Evolutionary conservation across 2,797 vertebrate genomes (phyloP), one percentile per base, ranked within the genome.

Genomic region (Danio jaintianensis): DNA sequence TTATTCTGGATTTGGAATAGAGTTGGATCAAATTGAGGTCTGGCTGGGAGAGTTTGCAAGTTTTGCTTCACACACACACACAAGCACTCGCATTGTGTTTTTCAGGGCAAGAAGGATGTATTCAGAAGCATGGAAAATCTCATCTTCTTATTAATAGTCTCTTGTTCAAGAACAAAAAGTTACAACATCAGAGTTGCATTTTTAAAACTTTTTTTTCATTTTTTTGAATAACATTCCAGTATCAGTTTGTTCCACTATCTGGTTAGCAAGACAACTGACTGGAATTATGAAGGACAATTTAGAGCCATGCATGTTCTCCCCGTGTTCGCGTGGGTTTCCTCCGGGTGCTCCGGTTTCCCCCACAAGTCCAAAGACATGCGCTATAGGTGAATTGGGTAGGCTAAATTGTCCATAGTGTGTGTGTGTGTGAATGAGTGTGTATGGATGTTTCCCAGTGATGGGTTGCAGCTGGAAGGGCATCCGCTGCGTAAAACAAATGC

Each of bases 121-220:
- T 66, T 68, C 18, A 83, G 58, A 70, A 68, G 66, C 20, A 81
- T 74, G 68, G 83, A 83, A 83, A 81, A 67, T 61, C 5, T 0
- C n/a, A 29, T 22, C 38, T 56, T 55, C 12, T 62, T 18, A 67
- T 55, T 61, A 52, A 53, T 70, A 62, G 63, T n/a, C 55, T 66
- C 71, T 66, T 29, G 42, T 43, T 77, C 5, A 55, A 59, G 62
- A 43, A 59, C 20, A 43, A 80, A 75, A 75, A 79, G 81, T 66
- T 74, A 55, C 43, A 52, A 52, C 63, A 55, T 74, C 13, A 20
- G 1, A 84, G 76, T 76, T 62, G 20, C 72, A 79, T 71, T 53
- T 75, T 75, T n/a, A 72, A 66, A 64, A 48, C 7, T 47, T 48
- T 29, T 29, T 29, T 29, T 29, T 29, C n/a, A n/a, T n/a, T n/a